A percentile compares a stretch with the other conserved stretches of the same genome.
These are phyloP conservation scores for Catocala fraxini DNA, from an alignment of 2,888 invertebrate species.

Conservation along the genomic window DNA sequence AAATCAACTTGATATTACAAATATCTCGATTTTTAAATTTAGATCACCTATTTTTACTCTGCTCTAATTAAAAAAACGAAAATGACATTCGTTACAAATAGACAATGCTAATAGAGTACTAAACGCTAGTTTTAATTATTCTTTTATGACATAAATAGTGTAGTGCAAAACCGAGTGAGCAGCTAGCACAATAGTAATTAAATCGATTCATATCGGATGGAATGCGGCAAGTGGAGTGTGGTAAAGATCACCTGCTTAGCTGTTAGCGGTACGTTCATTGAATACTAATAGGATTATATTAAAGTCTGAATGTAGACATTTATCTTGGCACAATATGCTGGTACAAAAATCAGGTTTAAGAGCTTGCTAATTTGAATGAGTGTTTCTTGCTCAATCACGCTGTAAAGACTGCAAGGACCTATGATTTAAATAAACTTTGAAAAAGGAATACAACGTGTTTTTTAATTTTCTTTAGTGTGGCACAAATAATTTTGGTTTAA, in stretches of 20 bases:
- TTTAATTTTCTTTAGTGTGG: no score
- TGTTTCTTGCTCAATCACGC: neutral
- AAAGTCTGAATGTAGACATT: constrained; percentile 24
- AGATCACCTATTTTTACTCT: no score
- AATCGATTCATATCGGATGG: constrained; percentile 56
- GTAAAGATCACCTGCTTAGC: constrained; percentile 65
- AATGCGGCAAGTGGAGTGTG: constrained; percentile 68
- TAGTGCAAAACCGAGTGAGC: constrained; percentile 43
- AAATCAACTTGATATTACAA: no score
- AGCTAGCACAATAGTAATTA: constrained; percentile 51
- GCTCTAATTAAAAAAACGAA: no score
- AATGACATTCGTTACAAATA: no score
- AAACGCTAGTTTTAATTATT: constrained; percentile 29
- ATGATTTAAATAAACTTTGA: no score
- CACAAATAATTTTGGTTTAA: no score
- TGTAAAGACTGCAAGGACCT: neutral
- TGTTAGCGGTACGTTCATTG: constrained; percentile 37
- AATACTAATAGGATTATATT: constrained; percentile 36
- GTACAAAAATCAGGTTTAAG: neutral
- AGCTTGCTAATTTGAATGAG: neutral
- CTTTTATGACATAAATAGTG: constrained; percentile 35
- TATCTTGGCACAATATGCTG: constrained; percentile 25
- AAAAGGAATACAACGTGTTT: no score
- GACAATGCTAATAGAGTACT: constrained; percentile 5
- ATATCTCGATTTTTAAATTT: no score